A percentile compares a stretch with the other conserved stretches of the same genome.
These are phyloP conservation scores for Brachionichthys hirsutus DNA, from an alignment of 2,113 vertebrate genomes.

Conservation along the genomic window DNA sequence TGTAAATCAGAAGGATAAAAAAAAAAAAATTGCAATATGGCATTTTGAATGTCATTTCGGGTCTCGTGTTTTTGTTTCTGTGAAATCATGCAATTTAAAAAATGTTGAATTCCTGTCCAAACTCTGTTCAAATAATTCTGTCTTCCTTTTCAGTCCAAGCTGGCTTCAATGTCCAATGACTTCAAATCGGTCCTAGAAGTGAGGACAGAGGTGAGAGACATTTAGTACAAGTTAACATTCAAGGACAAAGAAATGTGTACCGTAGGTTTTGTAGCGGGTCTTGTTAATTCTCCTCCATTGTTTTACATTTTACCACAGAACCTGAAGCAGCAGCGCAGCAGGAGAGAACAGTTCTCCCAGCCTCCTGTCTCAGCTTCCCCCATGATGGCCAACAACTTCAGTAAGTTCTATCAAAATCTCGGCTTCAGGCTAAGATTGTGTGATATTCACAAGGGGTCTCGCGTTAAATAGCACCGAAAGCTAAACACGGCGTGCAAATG, in stretches of 20 bases:
- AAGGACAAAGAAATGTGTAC: not conserved
- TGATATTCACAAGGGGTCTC: constrained; percentile 22
- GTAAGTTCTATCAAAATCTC: constrained; percentile 69
- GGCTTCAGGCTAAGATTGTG: not conserved
- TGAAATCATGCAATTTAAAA: no score
- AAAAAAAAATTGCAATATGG: not conserved
- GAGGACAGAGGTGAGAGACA: constrained; percentile 85
- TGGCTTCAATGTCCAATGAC: constrained; percentile 93
- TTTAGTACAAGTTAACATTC: not conserved
- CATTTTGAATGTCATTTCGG: no score
- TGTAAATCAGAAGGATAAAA: no score
- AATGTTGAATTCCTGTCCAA: constrained; percentile 18
- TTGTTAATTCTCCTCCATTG: not conserved
- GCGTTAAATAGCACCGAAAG: constrained; percentile 7
- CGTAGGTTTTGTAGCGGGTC: not conserved
- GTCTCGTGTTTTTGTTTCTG: no score
- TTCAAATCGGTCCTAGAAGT: constrained; percentile 95
- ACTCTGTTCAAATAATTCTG: no score
- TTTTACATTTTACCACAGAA: constrained; percentile 73
- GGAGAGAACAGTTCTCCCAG: constrained; percentile 90
- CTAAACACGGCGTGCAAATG: constrained; percentile 26
- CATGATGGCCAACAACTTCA: constrained; percentile 83
- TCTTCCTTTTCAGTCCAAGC: constrained; percentile 80
- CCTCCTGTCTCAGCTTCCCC: constrained; percentile 79
- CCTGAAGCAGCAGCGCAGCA: constrained; percentile 90